Percentiles rank a stretch among this genome's conserved stretches.
phyloP scores from a whole-genome alignment of 2,113 vertebrate genomes.

The Albula goreensis region DNA sequence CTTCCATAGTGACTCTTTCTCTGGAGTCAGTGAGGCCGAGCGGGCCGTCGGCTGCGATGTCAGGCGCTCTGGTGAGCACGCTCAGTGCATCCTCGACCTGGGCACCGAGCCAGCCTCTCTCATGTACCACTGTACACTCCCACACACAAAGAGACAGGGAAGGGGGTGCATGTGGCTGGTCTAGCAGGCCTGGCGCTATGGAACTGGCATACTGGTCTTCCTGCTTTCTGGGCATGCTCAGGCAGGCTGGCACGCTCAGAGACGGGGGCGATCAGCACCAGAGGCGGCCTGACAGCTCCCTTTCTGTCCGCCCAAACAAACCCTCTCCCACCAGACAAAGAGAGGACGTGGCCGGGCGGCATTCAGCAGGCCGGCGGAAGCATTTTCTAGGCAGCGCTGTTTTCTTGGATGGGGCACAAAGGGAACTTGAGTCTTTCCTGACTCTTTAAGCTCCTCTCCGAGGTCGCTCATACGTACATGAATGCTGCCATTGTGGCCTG shows the following conservation, averaged over 20 bases:
- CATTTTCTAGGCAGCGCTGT: conserved; percentile 41
- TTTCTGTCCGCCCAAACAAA: conserved; percentile 34
- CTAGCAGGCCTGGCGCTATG: conserved; percentile 56
- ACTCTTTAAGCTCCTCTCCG: conserved; percentile 28
- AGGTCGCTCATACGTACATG: conserved; percentile 41
- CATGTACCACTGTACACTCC: conserved; percentile 4
- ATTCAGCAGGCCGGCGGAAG: conserved; percentile 28
- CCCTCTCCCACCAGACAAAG: conserved; percentile 5
- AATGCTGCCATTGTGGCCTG: conserved; percentile 47
- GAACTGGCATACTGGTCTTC: conserved; percentile 53
- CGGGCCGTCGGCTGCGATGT: conserved; percentile 58
- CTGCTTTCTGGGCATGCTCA: conserved; percentile 59
- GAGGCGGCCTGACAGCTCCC: conserved; percentile 51
- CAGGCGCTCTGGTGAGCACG: conserved; percentile 72
- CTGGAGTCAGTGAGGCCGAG: conserved; percentile 79
- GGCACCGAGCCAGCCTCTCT: conserved; percentile 63
- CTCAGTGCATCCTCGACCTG: conserved; percentile 59
- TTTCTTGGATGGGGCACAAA: conserved; percentile 40
- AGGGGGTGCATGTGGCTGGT: conserved; percentile 53
- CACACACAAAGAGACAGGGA: conserved; percentile 46
- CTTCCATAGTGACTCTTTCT: conserved; percentile 81
- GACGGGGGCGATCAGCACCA: conserved; percentile 12
- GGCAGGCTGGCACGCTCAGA: conserved; percentile 52
- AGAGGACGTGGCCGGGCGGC: conserved; percentile 38
- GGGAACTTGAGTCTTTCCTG: conserved; percentile 31